A percentile compares a stretch with the other conserved stretches of the same genome.
Evolutionary conservation across 2,888 invertebrate genomes (phyloP).

Genomic region (Apoda limacodes): DNA sequence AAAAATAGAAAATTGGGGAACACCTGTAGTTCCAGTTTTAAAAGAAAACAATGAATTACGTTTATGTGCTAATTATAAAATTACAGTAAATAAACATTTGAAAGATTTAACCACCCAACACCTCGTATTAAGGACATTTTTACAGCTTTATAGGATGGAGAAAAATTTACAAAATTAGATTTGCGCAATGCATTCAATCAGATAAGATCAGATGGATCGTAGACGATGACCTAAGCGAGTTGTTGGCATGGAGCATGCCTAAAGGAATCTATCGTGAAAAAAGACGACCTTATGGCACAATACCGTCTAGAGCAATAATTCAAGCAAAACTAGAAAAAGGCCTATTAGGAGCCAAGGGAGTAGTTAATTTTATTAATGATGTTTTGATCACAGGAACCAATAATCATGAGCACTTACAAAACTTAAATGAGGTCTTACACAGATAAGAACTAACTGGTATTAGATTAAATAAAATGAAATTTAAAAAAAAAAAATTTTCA

Average conservation of each 20-base stretch:
- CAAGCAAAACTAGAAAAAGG: constrained; percentile 20
- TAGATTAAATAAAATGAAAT: constrained; percentile 18
- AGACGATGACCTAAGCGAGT: constrained; percentile 1
- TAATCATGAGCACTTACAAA: constrained; percentile 9
- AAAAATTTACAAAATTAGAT: constrained; percentile 6
- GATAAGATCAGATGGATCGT: too few relatives aligned
- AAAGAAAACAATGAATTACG: too few relatives aligned
- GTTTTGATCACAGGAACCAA: constrained; percentile 20
- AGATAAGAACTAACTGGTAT: constrained; percentile 11
- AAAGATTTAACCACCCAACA: constrained; percentile 6
- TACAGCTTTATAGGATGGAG: constrained; percentile 6
- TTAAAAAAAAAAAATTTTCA: constrained; percentile 21
- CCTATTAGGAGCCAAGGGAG: constrained; percentile 9
- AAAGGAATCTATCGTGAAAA: constrained; percentile 13
- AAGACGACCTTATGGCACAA: constrained; percentile 21
- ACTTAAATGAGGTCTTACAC: constrained; percentile 14
- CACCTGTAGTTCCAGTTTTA: too few relatives aligned
- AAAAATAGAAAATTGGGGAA: too few relatives aligned
- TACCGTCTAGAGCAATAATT: constrained; percentile 20
- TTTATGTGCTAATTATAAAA: constrained; percentile 7
- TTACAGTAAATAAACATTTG: constrained; percentile 7
- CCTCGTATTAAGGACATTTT: constrained; percentile 10
- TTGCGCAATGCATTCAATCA: constrained; percentile 10
- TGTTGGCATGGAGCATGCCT: constrained; percentile 3
- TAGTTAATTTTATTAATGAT: constrained; percentile 20